Evolutionary conservation across 2,113 vertebrate genomes (phyloP).

Genomic region (Tricholaema leucomelas): DNA sequence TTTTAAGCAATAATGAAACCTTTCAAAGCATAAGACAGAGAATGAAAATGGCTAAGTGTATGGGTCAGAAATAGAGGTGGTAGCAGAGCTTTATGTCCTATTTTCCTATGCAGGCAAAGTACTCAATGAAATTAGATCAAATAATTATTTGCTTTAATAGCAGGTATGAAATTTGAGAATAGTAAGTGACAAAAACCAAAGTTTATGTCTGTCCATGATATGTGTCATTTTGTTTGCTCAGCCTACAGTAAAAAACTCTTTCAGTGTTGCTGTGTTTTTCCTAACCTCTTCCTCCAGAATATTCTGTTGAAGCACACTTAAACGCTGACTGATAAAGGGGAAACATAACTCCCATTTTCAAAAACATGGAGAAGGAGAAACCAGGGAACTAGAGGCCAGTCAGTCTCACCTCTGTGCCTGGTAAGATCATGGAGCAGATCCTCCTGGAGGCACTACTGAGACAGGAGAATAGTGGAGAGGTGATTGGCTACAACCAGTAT

Average conservation of each 20-base stretch:
- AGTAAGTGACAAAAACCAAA: background rate
- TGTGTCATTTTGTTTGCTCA: background rate
- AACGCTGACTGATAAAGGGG: too few species aligned
- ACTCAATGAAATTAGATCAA: background rate
- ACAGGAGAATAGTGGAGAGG: too few species aligned
- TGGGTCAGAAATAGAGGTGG: background rate
- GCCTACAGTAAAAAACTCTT: background rate
- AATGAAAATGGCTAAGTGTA: background rate
- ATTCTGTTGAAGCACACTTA: background rate
- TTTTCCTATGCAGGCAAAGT: background rate
- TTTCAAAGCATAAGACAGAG: background rate
- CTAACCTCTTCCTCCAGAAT: background rate
- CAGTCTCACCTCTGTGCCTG: too few species aligned
- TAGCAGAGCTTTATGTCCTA: background rate
- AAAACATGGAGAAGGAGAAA: too few species aligned
- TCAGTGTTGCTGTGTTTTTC: background rate
- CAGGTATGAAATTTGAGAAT: background rate
- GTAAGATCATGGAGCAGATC: too few species aligned
- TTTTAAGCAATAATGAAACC: background rate
- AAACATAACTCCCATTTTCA: too few species aligned
- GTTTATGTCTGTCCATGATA: background rate
- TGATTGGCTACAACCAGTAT: too few species aligned
- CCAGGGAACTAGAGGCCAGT: too few species aligned
- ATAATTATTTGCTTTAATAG: background rate
- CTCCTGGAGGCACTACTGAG: too few species aligned